A percentile compares a stretch with the other conserved stretches of the same genome.
Evolutionary conservation across 2,113 vertebrate species (phyloP).

Genomic region (Mola mola): DNA sequence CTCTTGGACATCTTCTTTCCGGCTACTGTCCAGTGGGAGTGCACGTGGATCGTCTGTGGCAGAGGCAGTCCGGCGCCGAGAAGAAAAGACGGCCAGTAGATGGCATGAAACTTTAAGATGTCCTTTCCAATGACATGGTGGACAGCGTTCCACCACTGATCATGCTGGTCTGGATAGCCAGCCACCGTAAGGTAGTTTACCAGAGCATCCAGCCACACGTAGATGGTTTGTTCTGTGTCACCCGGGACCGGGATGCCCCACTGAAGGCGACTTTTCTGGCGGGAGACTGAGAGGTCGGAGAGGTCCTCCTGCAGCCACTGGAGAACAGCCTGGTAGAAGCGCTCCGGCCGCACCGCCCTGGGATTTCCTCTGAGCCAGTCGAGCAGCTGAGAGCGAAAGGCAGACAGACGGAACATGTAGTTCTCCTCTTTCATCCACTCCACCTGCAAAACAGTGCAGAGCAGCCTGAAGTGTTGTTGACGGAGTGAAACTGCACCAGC

Average conservation of each 20-base stretch:
- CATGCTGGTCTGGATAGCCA: conserved; percentile 86
- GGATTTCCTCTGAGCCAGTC: conserved; percentile 86
- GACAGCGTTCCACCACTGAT: conserved; percentile 82
- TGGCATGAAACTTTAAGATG: conserved; percentile 93
- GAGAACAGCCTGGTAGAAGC: conserved; percentile 82
- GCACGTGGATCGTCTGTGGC: conserved; percentile 86
- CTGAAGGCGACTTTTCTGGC: conserved; percentile 86
- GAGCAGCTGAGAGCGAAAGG: conserved; percentile 81
- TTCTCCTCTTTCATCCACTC: conserved; percentile 96
- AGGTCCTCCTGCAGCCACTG: conserved; percentile 90
- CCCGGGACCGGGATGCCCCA: conserved; percentile 93
- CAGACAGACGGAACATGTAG: conserved; percentile 93
- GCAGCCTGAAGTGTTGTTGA: not conserved
- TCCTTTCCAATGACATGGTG: conserved; percentile 94
- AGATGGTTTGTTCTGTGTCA: conserved; percentile 89
- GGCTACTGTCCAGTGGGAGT: conserved; percentile 94
- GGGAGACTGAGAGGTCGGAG: conserved; percentile 92
- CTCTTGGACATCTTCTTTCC: conserved; percentile 99
- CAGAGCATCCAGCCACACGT: conserved; percentile 96
- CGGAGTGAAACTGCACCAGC: not conserved
- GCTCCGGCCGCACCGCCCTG: conserved; percentile 79
- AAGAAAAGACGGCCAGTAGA: conserved; percentile 96
- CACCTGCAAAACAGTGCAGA: conserved; percentile 75
- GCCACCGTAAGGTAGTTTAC: conserved; percentile 92
- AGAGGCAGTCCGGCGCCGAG: conserved; percentile 87